Evolutionary conservation across 2,113 vertebrate genomes (phyloP).

Genomic region (Phrynosoma blainvillii): DNA sequence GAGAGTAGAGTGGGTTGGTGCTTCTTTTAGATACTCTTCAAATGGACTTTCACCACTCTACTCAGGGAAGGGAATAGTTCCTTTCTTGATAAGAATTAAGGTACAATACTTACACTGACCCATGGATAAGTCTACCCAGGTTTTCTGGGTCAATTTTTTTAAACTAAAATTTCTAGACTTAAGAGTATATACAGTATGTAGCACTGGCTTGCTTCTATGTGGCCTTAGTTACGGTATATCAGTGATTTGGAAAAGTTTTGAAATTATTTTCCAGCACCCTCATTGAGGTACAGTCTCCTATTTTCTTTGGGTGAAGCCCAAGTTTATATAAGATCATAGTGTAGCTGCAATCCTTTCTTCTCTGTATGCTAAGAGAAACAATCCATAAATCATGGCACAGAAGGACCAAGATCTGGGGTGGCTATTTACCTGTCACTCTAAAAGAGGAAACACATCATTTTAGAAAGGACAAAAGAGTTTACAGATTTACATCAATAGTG

Average conservation of each 20-base stretch:
- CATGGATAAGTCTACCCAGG: too few species aligned
- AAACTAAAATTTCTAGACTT: background rate
- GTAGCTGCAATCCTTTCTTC: background rate
- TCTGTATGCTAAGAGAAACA: background rate
- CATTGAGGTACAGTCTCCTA: background rate
- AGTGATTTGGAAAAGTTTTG: background rate
- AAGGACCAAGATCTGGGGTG: background rate
- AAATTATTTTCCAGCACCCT: background rate
- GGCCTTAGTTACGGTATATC: background rate
- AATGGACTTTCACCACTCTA: too few species aligned
- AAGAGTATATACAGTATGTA: too few species aligned
- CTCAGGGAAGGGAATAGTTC: too few species aligned
- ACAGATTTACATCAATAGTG: background rate
- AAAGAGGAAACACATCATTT: background rate
- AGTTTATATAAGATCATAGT: background rate
- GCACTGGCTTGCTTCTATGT: background rate
- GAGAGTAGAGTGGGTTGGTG: too few species aligned
- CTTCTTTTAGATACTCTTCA: too few species aligned
- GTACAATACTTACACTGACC: too few species aligned
- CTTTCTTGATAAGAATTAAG: too few species aligned
- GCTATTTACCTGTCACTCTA: too few species aligned
- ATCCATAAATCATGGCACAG: background rate
- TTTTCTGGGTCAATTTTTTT: background rate
- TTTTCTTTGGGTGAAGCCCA: background rate
- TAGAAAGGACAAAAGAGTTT: background rate